A percentile compares a stretch with the other conserved stretches of the same genome.
These are phyloP conservation scores for Tetragonula carbonaria DNA, from an alignment of 2,888 invertebrate genomes.

Conservation along the genomic window DNA sequence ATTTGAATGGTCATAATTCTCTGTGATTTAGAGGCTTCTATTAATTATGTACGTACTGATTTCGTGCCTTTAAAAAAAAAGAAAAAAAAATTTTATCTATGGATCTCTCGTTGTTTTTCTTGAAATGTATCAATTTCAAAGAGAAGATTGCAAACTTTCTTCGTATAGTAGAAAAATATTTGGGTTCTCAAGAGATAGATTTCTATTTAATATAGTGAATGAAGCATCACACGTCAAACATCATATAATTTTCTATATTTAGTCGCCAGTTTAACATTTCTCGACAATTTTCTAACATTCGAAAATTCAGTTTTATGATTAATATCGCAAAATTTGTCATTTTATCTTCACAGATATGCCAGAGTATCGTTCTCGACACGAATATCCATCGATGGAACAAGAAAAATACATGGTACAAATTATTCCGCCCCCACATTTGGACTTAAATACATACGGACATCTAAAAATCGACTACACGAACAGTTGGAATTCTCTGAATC, in stretches of 20 bases:
- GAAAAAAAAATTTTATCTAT: neutral
- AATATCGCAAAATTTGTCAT: neutral
- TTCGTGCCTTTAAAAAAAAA: neutral
- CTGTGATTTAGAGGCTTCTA: neutral
- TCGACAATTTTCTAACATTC: neutral
- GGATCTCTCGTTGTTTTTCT: neutral
- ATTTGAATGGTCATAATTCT: neutral
- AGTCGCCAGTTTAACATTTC: too few relatives aligned
- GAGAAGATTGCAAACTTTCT: neutral
- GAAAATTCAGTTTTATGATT: neutral
- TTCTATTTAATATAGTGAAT: too few relatives aligned
- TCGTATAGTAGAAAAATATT: too few relatives aligned
- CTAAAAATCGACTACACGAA: conserved; percentile 93
- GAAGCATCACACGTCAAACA: too few relatives aligned
- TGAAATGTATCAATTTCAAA: neutral
- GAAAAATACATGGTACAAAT: conserved; percentile 69
- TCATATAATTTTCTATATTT: too few relatives aligned
- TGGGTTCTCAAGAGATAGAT: too few relatives aligned
- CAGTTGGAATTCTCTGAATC: conserved; percentile 92
- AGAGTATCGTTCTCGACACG: neutral
- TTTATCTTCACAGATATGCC: conserved; percentile 27
- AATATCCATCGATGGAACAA: conserved; percentile 22
- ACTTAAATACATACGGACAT: conserved; percentile 91
- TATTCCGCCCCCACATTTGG: conserved; percentile 87
- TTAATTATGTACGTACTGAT: neutral